Base-by-base conservation (phyloP, 2,797 vertebrate species). In the Anableps anableps region DNA sequence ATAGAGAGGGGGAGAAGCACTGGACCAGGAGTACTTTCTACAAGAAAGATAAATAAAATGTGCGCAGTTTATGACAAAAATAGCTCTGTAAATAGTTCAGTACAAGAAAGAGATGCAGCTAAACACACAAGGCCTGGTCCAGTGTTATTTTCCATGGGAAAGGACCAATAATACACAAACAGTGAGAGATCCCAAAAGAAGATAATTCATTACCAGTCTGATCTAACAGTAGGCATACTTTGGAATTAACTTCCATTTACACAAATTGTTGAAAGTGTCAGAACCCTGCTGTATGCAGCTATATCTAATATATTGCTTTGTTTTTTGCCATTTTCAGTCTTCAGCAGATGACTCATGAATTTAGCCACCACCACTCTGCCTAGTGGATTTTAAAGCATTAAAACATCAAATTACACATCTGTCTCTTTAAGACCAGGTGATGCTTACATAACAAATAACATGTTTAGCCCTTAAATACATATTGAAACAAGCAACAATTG, bases 401-500 rank as follows among this genome's bases (percentile, higher is more conserved):
- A 89, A 91, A 80, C 80, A 74, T 21, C 72, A 5, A 73, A 79
- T 76, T 85, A 88, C 91, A 87, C 88, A 91, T 91, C 92, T 93
- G 89, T 81, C 48, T 43, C 7, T 5, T 76, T 16, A 83, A 72
- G 62, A 34, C 74, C 38, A 26, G 72, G 2, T 78, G 50, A 41
- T 64, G 53, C 71, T 60, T 81, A 77, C 78, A 81, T 26, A 68
- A 77, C 71, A 71, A 64, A 51, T 43, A 23, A 75, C 73, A 85
- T 76, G 76, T 45, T 76, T 74, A 2, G 23, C 80, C 62, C 36
- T 19, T 76, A 86, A 88, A 90, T 43, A 91, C 78, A 82, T 2
- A 1, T 50, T 45, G 75, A 88, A 29, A 74, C 17, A 43, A 66
- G 45, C 77, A 45, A 31, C 43, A 74, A 76, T 76, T 72, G 45